These are phyloP conservation scores for Indicator maculatus DNA, from an alignment of 2,113 vertebrate genomes.

Conservation along the genomic window DNA sequence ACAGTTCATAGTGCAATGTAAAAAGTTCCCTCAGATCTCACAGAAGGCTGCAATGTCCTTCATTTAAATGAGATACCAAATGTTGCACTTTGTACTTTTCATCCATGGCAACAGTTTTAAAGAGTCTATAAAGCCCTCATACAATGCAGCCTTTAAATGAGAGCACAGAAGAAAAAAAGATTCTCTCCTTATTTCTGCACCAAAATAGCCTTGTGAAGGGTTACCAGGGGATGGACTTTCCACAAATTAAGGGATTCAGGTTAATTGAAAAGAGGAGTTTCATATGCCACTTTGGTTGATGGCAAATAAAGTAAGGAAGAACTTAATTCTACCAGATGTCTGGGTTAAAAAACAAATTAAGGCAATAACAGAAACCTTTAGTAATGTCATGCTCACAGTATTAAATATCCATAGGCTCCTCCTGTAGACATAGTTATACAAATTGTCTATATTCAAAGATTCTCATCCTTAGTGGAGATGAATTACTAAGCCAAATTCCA, in stretches of 20 bases:
- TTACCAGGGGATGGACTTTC: neutral
- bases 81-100: neutral
- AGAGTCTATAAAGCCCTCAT: neutral
- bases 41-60: neutral
- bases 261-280: neutral
- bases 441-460: neutral
- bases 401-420: neutral
- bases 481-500: neutral
- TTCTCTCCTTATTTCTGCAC: neutral
- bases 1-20: neutral
- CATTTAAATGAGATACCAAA: neutral
- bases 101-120: neutral
- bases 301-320: neutral
- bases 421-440: neutral
- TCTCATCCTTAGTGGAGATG: neutral
- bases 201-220: neutral
- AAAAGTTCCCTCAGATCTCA: neutral
- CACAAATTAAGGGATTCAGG: neutral
- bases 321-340: neutral
- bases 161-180: neutral
- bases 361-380: neutral
- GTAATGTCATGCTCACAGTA: neutral
- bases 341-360: neutral
- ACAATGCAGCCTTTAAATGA: neutral
- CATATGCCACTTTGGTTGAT: neutral